Conservation (phyloP, 2,888 invertebrate genomes). For the Odontocerum albicorne region DNA sequence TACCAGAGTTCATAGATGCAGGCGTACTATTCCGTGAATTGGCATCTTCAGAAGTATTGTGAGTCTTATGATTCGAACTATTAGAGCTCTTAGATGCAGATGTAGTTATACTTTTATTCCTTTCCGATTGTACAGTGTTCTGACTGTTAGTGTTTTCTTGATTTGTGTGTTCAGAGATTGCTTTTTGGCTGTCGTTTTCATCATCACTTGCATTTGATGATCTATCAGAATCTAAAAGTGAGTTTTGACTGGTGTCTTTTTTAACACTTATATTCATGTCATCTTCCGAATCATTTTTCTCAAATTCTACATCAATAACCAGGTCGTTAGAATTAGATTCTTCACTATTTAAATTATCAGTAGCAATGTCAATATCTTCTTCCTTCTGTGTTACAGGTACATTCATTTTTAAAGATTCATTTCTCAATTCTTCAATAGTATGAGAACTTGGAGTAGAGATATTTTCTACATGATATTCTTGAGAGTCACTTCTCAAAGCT, state of each 20-base stretch:
- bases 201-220: too few species aligned
- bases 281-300: slow-evolving; percentile 8
- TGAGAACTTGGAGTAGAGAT: too few species aligned
- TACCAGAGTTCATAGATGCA: neutral
- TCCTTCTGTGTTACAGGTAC: neutral
- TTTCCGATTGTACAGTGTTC: neutral
- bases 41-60: neutral
- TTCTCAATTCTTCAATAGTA: too few species aligned
- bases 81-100: neutral
- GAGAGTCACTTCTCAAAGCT: too few species aligned
- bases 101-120: neutral
- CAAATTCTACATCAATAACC: slow-evolving; percentile 39
- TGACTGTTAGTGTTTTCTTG: too few species aligned
- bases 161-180: too few species aligned
- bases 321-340: slow-evolving; percentile 18
- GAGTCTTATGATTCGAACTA: neutral
- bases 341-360: slow-evolving; percentile 10
- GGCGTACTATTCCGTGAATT: neutral
- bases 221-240: slow-evolving; percentile 12
- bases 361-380: neutral
- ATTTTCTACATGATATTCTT: too few species aligned
- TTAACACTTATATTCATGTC: too few species aligned
- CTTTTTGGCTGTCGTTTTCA: too few species aligned
- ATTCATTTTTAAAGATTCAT: too few species aligned
- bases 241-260: too few species aligned